phyloP scores from a whole-genome alignment of 2,113 vertebrate species.

The Piprites chloris region DNA sequence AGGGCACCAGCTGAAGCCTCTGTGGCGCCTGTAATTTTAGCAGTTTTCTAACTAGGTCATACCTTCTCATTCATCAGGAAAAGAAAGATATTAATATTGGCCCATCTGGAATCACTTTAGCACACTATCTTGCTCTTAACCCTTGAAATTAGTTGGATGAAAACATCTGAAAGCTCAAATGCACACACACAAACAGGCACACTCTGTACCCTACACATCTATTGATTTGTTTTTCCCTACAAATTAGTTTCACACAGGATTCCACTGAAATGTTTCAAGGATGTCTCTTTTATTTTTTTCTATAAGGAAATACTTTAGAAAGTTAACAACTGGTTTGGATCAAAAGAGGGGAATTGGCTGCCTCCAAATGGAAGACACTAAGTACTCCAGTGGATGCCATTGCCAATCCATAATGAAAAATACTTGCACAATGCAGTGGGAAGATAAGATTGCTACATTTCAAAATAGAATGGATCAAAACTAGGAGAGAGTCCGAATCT shows the following conservation, averaged over 20 bases:
- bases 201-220: neutral
- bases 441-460: conserved; percentile 49
- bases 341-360: conserved; percentile 11
- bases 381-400: neutral
- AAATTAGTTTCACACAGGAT: neutral
- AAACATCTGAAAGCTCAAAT: conserved; percentile 23
- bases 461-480: conserved; percentile 33
- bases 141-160: conserved; percentile 68
- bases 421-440: conserved; percentile 24
- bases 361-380: conserved; percentile 25
- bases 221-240: conserved; percentile 6
- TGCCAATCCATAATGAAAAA: conserved; percentile 60
- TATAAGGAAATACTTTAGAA: neutral
- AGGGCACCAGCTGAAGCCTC: conserved; percentile 82
- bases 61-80: conserved; percentile 96
- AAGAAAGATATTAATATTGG: conserved; percentile 93
- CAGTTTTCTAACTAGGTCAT: conserved; percentile 80
- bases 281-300: neutral
- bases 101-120: conserved; percentile 96
- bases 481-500: neutral
- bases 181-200: neutral
- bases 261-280: neutral
- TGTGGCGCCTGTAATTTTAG: conserved; percentile 90
- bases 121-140: conserved; percentile 86
- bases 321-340: conserved; percentile 40